phyloP scores from a whole-genome alignment of 1,140 invertebrate genomes.

The Helicorthomorpha holstii region DNA sequence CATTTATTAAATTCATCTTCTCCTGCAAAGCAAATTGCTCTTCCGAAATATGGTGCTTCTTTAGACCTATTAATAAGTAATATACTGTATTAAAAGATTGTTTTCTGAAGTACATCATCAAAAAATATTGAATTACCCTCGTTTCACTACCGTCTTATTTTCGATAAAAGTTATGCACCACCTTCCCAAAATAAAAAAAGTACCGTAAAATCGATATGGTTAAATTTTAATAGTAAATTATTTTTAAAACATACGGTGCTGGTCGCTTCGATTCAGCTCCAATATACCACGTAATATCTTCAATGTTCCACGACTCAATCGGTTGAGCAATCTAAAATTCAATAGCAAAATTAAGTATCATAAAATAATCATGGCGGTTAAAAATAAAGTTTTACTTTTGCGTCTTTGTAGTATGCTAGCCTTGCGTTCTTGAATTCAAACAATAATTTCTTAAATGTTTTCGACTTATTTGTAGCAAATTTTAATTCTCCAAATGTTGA shows the following conservation, averaged over 20 bases:
- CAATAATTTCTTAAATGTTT: slow-evolving; percentile 51
- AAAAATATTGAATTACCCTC: neutral
- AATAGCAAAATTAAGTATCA: neutral
- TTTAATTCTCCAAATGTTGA: slow-evolving; percentile 49
- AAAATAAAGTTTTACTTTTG: slow-evolving; percentile 32
- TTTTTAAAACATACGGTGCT: slow-evolving; percentile 32
- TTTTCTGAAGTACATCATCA: slow-evolving; percentile 11
- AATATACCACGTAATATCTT: slow-evolving; percentile 62
- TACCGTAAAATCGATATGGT: too few species aligned
- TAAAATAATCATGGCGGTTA: neutral
- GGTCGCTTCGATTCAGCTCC: slow-evolving; percentile 61
- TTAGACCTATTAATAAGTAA: slow-evolving; percentile 38
- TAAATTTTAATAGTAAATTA: neutral
- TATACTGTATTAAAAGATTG: neutral
- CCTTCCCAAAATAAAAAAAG: slow-evolving; percentile 21
- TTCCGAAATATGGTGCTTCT: slow-evolving; percentile 57
- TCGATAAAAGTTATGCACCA: slow-evolving; percentile 61
- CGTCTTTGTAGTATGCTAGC: slow-evolving; percentile 63
- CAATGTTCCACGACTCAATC: slow-evolving; percentile 50
- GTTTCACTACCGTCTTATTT: slow-evolving; percentile 41
- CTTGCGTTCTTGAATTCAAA: slow-evolving; percentile 62
- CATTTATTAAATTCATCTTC: slow-evolving; percentile 51
- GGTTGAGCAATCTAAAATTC: slow-evolving; percentile 3
- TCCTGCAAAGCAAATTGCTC: slow-evolving; percentile 49
- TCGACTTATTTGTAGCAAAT: slow-evolving; percentile 55